Conservation (phyloP, 2,888 invertebrate genomes). For the Bombylius major region DNA sequence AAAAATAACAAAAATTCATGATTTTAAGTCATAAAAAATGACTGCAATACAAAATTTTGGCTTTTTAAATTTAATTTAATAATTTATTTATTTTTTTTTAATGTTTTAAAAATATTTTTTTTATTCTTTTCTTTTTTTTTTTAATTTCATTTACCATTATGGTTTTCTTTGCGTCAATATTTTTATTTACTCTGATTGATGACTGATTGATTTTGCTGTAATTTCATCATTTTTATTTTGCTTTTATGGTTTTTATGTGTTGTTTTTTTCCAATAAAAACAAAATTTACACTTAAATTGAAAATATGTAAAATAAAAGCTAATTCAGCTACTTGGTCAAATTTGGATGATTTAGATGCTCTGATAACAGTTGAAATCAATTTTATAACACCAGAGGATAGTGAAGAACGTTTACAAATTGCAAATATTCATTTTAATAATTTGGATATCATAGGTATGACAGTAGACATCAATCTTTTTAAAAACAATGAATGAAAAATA, state of each 20-base stretch:
- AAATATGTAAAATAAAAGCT: slow-evolving; percentile 11
- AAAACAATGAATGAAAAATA: not conserved
- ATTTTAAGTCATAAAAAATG: too few relatives aligned
- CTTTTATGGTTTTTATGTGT: not conserved
- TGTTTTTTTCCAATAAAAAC: not conserved
- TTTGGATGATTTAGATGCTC: slow-evolving; percentile 49
- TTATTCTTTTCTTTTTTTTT: not conserved
- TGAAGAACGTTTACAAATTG: slow-evolving; percentile 50
- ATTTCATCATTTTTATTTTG: not conserved
- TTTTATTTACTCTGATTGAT: not conserved
- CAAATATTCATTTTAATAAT: slow-evolving; percentile 86
- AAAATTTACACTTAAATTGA: not conserved
- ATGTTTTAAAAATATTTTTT: too few relatives aligned
- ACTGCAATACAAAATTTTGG: too few relatives aligned
- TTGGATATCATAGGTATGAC: slow-evolving; percentile 78
- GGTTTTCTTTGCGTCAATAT: not conserved
- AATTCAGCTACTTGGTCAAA: slow-evolving; percentile 22
- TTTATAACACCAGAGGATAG: slow-evolving; percentile 42
- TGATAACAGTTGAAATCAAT: slow-evolving; percentile 70
- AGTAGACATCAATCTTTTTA: not conserved
- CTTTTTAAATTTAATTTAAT: too few relatives aligned
- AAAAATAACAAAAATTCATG: too few relatives aligned
- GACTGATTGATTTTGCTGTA: not conserved
- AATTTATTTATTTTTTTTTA: too few relatives aligned
- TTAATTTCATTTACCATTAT: not conserved